Conservation (phyloP, 2,113 vertebrate species). For the Scytalopus superciliaris region DNA sequence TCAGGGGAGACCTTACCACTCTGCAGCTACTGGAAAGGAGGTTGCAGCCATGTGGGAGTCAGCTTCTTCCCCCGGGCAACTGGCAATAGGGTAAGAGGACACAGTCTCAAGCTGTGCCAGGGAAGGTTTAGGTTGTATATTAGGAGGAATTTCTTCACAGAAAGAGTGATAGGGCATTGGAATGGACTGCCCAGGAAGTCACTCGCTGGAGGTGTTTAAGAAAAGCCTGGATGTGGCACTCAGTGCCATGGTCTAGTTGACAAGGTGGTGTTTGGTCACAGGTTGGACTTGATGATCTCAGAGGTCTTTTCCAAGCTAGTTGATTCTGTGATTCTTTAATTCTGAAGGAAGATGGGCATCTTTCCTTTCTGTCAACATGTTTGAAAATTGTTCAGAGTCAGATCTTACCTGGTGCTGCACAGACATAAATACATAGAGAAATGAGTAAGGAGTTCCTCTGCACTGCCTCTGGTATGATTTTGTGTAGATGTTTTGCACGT, state of each 20-base stretch:
- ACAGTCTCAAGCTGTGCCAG: neutral
- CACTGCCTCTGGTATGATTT: neutral
- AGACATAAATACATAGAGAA: accelerated
- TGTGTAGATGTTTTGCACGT: accelerated
- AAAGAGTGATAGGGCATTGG: too few species aligned
- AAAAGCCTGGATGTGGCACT: too few species aligned
- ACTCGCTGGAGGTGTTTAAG: too few species aligned
- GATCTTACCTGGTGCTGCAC: neutral
- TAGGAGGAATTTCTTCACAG: too few species aligned
- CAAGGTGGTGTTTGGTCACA: too few species aligned
- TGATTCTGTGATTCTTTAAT: neutral
- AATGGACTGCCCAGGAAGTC: too few species aligned
- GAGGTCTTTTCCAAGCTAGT: too few species aligned
- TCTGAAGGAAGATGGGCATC: neutral
- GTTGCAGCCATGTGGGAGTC: neutral
- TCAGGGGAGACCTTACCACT: neutral
- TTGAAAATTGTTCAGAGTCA: neutral
- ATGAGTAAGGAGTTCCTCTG: neutral
- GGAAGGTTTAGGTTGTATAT: too few species aligned
- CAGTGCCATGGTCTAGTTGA: too few species aligned
- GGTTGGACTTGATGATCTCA: too few species aligned
- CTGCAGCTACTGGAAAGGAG: neutral
- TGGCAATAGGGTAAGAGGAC: neutral
- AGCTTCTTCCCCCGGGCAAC: neutral
- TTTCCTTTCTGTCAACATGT: neutral